phyloP scores from a whole-genome alignment of 2,113 vertebrate genomes.

The Oreochromis aureus region DNA sequence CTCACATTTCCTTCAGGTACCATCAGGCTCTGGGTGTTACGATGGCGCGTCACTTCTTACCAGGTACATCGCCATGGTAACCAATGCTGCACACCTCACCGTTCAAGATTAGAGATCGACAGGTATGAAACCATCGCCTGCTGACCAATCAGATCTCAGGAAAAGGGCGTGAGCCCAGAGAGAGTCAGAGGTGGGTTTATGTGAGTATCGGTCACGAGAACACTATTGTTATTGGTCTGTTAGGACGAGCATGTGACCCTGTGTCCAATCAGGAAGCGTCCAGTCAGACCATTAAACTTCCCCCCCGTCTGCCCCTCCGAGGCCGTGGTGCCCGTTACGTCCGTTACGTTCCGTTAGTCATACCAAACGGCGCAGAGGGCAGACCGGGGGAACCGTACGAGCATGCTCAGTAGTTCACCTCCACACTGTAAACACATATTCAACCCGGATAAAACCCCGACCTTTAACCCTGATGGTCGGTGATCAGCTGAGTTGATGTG shows the following conservation, averaged over 20 bases:
- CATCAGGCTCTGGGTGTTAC: neutral
- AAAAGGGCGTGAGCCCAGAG: neutral
- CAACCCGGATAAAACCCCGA: neutral
- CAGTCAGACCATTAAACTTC: neutral
- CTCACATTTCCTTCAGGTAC: neutral
- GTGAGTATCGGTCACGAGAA: neutral
- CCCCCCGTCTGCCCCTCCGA: neutral
- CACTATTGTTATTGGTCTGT: neutral
- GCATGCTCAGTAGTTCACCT: neutral
- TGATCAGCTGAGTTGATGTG: neutral
- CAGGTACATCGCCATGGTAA: neutral
- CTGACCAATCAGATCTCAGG: neutral
- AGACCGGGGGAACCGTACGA: fast-evolving
- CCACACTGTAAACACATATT: neutral
- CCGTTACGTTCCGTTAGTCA: fast-evolving
- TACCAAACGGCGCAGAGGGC: neutral
- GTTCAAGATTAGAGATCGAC: neutral
- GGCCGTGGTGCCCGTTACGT: neutral
- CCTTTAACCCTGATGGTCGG: neutral
- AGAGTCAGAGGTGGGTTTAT: neutral
- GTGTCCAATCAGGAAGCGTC: neutral
- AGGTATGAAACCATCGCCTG: neutral
- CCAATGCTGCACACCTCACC: neutral
- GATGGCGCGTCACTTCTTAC: neutral
- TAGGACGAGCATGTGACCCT: neutral